Evolutionary conservation across 1,140 invertebrate species (phyloP).

Genomic region (Macrobrachium rosenbergii): DNA sequence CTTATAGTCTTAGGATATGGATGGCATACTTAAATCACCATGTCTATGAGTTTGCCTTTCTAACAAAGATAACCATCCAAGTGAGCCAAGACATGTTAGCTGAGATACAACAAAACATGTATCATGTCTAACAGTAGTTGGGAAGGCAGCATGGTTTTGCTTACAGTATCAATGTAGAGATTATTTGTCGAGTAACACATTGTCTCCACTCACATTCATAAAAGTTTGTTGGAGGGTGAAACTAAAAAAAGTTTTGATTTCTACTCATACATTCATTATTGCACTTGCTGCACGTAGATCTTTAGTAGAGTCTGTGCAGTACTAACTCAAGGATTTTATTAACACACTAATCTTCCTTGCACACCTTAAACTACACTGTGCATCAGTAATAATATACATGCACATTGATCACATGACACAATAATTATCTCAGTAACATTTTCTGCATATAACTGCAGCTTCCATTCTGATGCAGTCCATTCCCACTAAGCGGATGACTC

Average conservation of each 20-base stretch:
- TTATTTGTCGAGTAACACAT: conserved; percentile 1
- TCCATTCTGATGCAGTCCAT: too few species aligned
- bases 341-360: background rate
- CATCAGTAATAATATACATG: conserved; percentile 10
- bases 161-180: conserved; percentile 38
- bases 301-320: conserved; percentile 31
- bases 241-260: conserved; percentile 47
- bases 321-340: conserved; percentile 29
- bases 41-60: conserved; percentile 1
- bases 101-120: too few species aligned
- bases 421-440: background rate
- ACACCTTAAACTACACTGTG: background rate
- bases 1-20: conserved; percentile 30
- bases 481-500: background rate
- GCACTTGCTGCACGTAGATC: conserved; percentile 38
- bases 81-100: too few species aligned
- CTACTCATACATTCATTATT: conserved; percentile 39
- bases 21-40: conserved; percentile 25
- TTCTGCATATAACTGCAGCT: too few species aligned
- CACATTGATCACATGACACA: background rate
- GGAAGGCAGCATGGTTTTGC: conserved; percentile 60
- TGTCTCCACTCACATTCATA: conserved; percentile 6
- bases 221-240: conserved; percentile 35
- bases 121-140: conserved; percentile 26
- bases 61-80: too few species aligned